phyloP scores from a whole-genome alignment of 1,140 invertebrate species.

The Hypsibius dujardini region DNA sequence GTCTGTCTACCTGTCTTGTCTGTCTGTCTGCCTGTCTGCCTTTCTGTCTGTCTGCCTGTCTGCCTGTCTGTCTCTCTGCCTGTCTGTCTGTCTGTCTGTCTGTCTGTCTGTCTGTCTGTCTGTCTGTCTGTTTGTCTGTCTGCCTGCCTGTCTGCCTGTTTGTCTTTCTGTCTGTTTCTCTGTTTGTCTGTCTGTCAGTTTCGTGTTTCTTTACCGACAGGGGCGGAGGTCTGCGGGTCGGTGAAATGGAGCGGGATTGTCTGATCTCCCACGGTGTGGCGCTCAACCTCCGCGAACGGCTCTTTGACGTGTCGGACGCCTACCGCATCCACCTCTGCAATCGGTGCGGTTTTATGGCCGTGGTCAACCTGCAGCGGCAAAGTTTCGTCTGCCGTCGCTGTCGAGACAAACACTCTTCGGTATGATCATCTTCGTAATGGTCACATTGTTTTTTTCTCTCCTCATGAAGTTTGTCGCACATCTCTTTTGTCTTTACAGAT shows the following conservation, averaged over 20 bases:
- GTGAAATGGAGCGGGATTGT: conserved; percentile 23
- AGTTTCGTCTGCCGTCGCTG: background rate
- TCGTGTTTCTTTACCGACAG: background rate
- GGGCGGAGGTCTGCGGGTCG: conserved; percentile 21
- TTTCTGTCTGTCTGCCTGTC: background rate
- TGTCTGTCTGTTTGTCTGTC: background rate
- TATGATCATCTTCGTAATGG: background rate
- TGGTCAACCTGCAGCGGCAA: background rate
- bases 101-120: background rate
- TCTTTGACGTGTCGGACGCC: conserved; percentile 19
- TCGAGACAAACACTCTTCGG: background rate
- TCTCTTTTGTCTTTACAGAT: conserved; percentile 27
- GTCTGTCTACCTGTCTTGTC: background rate
- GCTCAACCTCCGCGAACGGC: conserved; percentile 18
- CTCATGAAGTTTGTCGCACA: background rate
- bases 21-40: background rate
- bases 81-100: background rate
- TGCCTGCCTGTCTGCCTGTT: background rate
- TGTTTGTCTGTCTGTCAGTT: background rate
- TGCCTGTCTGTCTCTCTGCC: background rate
- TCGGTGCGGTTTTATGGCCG: background rate
- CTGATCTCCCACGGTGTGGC: conserved; percentile 22
- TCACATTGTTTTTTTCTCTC: background rate
- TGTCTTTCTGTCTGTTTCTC: background rate
- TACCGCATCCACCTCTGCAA: conserved; percentile 20